These are phyloP conservation scores for Drosophila miranda DNA, from an alignment of 1,140 invertebrate genomes.

Conservation along the genomic window DNA sequence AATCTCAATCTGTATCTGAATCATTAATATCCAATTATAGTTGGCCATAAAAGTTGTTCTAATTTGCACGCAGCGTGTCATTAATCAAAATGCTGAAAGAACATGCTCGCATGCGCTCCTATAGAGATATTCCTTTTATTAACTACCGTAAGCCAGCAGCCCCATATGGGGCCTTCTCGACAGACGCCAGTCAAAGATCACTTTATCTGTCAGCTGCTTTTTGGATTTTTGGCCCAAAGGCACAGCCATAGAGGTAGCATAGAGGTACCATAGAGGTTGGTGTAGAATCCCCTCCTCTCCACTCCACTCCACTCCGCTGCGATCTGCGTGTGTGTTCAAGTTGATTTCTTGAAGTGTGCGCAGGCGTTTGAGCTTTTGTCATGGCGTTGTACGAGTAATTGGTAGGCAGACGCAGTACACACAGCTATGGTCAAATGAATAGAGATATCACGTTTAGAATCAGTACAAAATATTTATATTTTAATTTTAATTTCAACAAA, in stretches of 20 bases:
- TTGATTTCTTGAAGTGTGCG: conserved; percentile 60
- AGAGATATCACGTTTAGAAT: no score
- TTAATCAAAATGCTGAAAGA: conserved; percentile 65
- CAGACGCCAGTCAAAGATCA: conserved; percentile 64
- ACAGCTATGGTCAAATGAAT: no score
- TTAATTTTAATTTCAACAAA: no score
- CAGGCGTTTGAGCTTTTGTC: conserved; percentile 66
- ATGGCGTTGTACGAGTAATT: conserved; percentile 4
- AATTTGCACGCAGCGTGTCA: conserved; percentile 71
- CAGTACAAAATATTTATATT: no score
- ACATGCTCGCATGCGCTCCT: conserved; percentile 16
- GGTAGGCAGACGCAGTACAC: no score
- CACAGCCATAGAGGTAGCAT: neutral
- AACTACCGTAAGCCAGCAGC: conserved; percentile 49
- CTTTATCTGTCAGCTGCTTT: conserved; percentile 27
- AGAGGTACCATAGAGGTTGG: no score
- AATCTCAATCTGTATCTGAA: conserved; percentile 40
- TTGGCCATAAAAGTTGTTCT: conserved; percentile 71
- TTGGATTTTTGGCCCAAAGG: conserved; percentile 52
- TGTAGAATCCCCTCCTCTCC: no score
- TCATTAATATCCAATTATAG: conserved; percentile 78
- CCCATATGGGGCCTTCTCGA: conserved; percentile 47
- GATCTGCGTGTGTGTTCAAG: conserved; percentile 50
- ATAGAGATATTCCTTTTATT: conserved; percentile 35
- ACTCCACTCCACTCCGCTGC: no score